phyloP scores from a whole-genome alignment of 2,888 invertebrate species.

The Unio pictorum region DNA sequence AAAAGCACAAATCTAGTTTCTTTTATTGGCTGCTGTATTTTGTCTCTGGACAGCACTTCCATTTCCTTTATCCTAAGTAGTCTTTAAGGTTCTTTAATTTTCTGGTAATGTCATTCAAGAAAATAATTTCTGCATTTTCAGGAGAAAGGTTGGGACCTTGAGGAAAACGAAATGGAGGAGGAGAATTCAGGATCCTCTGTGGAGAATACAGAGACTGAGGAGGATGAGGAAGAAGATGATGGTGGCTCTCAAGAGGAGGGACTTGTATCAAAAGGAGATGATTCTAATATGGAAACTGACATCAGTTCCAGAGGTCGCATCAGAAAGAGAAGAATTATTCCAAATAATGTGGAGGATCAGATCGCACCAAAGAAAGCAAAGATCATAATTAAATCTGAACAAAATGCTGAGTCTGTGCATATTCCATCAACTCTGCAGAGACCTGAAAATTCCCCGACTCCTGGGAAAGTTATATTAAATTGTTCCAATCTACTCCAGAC shows the following conservation, averaged over 20 bases:
- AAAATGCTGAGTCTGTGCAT: not conserved
- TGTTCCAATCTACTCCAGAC: no score
- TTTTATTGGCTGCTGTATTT: no score
- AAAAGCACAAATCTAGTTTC: no score
- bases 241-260: conserved; percentile 14
- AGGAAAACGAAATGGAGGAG: conserved; percentile 43
- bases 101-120: not conserved
- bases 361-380: conserved; percentile 47
- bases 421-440: conserved; percentile 21
- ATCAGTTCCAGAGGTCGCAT: conserved; percentile 64
- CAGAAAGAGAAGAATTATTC: conserved; percentile 62
- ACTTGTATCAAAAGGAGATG: conserved; percentile 4
- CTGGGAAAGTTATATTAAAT: no score
- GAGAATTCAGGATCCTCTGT: conserved; percentile 32
- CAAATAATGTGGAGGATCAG: conserved; percentile 62
- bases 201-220: conserved; percentile 39
- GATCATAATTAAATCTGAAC: conserved; percentile 22
- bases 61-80: no score
- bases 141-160: conserved; percentile 6
- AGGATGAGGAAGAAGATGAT: conserved; percentile 22
- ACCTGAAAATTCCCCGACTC: not conserved
- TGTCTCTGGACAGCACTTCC: no score
- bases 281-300: conserved; percentile 38
- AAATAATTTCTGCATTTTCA: not conserved
- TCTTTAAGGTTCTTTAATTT: no score